These are phyloP conservation scores for Coregonus suidteri DNA, from an alignment of 2,797 vertebrate species.

Conservation along the genomic window DNA sequence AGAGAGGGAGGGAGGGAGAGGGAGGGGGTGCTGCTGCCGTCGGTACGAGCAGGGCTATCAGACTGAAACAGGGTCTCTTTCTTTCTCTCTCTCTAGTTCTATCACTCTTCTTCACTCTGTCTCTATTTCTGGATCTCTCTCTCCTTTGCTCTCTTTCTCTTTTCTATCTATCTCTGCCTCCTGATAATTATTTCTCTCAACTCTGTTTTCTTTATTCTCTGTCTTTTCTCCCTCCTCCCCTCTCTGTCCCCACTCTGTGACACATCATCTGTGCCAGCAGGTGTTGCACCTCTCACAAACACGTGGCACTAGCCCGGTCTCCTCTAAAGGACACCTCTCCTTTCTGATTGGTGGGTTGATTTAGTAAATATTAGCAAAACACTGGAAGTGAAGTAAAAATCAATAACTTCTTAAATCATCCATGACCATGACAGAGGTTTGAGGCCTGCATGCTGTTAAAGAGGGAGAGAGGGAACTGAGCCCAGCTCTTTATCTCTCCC, in stretches of 20 bases:
- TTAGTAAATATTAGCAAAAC: neutral
- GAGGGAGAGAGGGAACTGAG: neutral
- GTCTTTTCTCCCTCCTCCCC: slow-evolving; percentile 9
- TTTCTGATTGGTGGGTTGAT: slow-evolving; percentile 14
- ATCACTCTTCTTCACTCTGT: slow-evolving; percentile 3
- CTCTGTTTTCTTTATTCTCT: slow-evolving; percentile 13
- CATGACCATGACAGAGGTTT: neutral
- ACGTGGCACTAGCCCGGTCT: slow-evolving; percentile 48
- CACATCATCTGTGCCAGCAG: slow-evolving; percentile 62
- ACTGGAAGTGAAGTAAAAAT: neutral
- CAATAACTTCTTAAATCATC: neutral
- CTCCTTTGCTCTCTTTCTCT: slow-evolving; percentile 54
- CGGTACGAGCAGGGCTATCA: slow-evolving; percentile 23
- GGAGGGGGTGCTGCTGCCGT: neutral
- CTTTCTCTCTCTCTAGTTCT: slow-evolving; percentile 13
- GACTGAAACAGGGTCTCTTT: slow-evolving; percentile 20
- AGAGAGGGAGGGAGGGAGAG: slow-evolving; percentile 14
- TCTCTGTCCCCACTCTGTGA: slow-evolving; percentile 43
- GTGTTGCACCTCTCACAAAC: slow-evolving; percentile 63
- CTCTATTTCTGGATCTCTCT: neutral
- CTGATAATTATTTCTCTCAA: neutral
- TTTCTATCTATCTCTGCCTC: slow-evolving; percentile 54
- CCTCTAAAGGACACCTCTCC: neutral
- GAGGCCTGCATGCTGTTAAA: neutral
- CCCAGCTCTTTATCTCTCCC: neutral